Evolutionary conservation across 2,113 vertebrate species (phyloP).

Genomic region (Todiramphus saurophagus): DNA sequence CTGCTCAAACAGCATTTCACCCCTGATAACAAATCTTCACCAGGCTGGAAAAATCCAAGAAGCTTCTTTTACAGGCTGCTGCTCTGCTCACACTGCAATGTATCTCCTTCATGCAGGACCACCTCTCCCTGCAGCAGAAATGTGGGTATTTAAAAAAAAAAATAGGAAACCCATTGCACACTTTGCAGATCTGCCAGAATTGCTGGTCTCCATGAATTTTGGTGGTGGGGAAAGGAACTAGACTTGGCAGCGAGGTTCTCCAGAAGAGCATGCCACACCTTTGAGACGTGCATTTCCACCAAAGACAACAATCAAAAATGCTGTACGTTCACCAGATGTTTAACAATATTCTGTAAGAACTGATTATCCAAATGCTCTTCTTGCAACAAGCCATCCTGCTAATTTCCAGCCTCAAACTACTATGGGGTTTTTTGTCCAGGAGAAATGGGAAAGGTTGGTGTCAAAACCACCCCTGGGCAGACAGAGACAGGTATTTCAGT

Average conservation of each 20-base stretch:
- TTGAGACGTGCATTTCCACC: background rate
- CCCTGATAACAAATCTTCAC: background rate
- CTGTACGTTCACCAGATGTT: background rate
- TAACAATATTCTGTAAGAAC: background rate
- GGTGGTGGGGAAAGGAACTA: background rate
- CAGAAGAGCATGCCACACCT: background rate
- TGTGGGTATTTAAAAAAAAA: background rate
- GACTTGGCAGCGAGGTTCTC: background rate
- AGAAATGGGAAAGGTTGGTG: background rate
- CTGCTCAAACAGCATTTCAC: background rate
- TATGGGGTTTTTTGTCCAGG: rapidly evolving
- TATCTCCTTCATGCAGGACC: background rate
- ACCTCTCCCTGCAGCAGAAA: background rate
- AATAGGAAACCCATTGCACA: background rate
- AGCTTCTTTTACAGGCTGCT: background rate
- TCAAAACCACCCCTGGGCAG: background rate
- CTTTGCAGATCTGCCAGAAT: background rate
- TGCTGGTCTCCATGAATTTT: background rate
- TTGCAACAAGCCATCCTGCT: background rate
- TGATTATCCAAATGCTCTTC: background rate
- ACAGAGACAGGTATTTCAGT: background rate
- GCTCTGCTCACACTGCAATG: rapidly evolving
- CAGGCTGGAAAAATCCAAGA: background rate
- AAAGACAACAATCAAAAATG: background rate
- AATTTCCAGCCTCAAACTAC: background rate